Percentiles rank a stretch among this genome's conserved stretches.
These are phyloP conservation scores for Toxostoma redivivum DNA, from an alignment of 2,113 vertebrate genomes.

Conservation along the genomic window DNA sequence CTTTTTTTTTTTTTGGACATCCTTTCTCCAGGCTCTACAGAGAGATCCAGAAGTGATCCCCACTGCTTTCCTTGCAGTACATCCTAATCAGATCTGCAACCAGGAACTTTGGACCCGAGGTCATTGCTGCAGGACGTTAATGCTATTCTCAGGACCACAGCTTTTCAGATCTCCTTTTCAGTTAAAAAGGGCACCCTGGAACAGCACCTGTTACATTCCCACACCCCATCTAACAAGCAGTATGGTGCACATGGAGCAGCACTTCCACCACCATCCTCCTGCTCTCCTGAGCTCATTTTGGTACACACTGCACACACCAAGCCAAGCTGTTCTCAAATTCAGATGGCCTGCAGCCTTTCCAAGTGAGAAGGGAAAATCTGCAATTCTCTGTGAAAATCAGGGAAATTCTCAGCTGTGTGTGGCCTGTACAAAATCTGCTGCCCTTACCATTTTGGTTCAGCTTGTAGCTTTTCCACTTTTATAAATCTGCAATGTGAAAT, in stretches of 20 bases:
- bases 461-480: neutral
- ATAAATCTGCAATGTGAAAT: neutral
- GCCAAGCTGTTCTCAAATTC: neutral
- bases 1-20: neutral
- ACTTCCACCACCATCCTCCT: neutral
- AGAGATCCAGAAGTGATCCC: neutral
- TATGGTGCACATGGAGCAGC: neutral
- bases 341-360: neutral
- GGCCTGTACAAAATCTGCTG: neutral
- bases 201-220: neutral
- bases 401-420: neutral
- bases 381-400: neutral
- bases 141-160: neutral
- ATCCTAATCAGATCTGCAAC: neutral
- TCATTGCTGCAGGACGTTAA: too few species aligned
- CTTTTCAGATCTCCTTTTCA: neutral
- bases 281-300: neutral
- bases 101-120: neutral
- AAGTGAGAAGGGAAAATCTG: neutral
- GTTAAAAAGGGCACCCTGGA: rapidly evolving
- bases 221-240: neutral
- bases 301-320: neutral
- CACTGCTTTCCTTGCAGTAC: neutral
- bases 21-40: neutral
- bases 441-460: neutral